These are phyloP conservation scores for Danaus melanippus DNA, from an alignment of 1,140 invertebrate species.

Conservation along the genomic window DNA sequence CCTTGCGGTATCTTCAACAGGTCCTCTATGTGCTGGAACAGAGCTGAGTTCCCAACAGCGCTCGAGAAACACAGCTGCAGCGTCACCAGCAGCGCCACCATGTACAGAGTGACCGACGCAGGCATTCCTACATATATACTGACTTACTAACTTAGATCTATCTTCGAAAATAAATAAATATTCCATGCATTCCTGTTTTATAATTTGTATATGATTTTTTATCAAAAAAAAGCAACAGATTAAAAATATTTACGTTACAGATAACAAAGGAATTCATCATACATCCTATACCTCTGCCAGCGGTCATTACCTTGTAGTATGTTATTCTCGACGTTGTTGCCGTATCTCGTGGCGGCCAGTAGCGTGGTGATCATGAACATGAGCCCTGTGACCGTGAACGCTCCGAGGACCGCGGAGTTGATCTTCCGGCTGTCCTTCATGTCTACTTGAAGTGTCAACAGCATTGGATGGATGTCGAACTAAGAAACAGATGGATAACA, in stretches of 20 bases:
- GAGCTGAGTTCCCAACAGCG: slow-evolving; percentile 80
- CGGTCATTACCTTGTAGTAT: slow-evolving; percentile 61
- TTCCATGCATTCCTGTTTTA: no score
- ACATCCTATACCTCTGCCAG: no score
- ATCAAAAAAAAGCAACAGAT: no score
- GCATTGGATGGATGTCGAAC: slow-evolving; percentile 85
- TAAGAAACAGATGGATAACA: slow-evolving; percentile 32
- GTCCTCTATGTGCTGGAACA: slow-evolving; percentile 78
- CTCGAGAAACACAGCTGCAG: slow-evolving; percentile 83
- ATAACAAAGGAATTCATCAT: no score
- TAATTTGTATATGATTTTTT: no score
- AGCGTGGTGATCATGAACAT: slow-evolving; percentile 77
- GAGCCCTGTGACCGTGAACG: slow-evolving; percentile 76
- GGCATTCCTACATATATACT: slow-evolving; percentile 72
- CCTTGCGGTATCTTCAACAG: slow-evolving; percentile 49
- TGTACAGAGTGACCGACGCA: slow-evolving; percentile 73
- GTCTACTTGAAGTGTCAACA: slow-evolving; percentile 85
- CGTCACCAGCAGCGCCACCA: slow-evolving; percentile 78
- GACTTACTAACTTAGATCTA: background rate
- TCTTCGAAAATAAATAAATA: no score
- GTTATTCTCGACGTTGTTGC: slow-evolving; percentile 67
- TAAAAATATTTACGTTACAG: no score
- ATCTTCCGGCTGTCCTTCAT: slow-evolving; percentile 80
- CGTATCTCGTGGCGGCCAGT: slow-evolving; percentile 76
- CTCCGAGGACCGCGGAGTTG: slow-evolving; percentile 75